Conservation (phyloP, 1,140 invertebrate species). For the Dendrolimus punctatus region DNA sequence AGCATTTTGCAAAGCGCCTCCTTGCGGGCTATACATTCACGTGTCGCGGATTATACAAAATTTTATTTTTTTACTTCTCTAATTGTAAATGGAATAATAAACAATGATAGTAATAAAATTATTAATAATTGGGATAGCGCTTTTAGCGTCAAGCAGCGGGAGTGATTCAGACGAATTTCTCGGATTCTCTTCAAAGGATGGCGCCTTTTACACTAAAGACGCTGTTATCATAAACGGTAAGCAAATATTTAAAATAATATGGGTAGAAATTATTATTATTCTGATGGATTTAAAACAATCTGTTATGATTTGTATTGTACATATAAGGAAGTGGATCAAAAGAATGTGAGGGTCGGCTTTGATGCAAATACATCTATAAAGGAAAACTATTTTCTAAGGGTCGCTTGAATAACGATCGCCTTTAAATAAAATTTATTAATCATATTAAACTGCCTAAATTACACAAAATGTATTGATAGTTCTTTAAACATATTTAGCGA, state of each 20-base stretch:
- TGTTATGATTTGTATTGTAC: not conserved
- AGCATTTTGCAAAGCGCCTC: conserved; percentile 64
- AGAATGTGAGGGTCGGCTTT: conserved; percentile 19
- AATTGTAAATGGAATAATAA: conserved; percentile 33
- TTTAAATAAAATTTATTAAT: no score
- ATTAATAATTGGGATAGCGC: conserved; percentile 27
- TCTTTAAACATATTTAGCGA: no score
- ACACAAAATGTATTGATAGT: no score
- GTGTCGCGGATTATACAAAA: conserved; percentile 25
- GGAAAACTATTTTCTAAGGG: no score
- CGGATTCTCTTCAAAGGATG: conserved; percentile 48
- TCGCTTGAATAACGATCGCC: no score
- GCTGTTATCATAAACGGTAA: conserved; percentile 57
- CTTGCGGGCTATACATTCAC: conserved; percentile 53
- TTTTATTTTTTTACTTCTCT: conserved; percentile 14
- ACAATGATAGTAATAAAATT: conserved; percentile 40
- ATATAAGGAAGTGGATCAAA: not conserved
- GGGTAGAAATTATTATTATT: not conserved
- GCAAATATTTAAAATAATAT: conserved; percentile 9
- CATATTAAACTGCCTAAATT: no score
- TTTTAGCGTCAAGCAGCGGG: conserved; percentile 28
- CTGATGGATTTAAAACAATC: no score
- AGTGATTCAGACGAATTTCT: conserved; percentile 29
- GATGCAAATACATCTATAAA: no score
- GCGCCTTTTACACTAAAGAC: conserved; percentile 53